Evolutionary conservation across 2,888 invertebrate genomes (phyloP).

Genomic region (Archips crataeganus): DNA sequence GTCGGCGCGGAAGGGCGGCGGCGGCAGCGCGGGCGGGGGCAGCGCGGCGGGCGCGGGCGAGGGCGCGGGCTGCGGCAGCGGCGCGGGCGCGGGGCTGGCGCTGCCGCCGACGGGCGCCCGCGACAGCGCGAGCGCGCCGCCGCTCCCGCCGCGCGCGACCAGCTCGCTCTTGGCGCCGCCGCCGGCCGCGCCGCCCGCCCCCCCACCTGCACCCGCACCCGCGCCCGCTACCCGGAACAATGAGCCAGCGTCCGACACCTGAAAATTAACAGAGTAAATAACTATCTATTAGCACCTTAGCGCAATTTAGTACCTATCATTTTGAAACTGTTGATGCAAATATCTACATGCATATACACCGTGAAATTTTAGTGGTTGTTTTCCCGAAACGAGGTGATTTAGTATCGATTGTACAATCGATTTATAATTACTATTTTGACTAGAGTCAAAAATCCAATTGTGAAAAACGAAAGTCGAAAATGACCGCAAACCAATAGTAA

Average conservation of each 20-base stretch:
- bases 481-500: no score
- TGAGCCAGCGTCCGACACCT: slow-evolving; percentile 79
- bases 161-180: slow-evolving; percentile 88
- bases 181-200: slow-evolving; percentile 88
- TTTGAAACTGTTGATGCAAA: not conserved
- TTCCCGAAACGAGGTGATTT: no score
- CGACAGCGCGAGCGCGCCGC: slow-evolving; percentile 86
- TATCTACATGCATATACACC: no score
- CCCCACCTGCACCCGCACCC: slow-evolving; percentile 90
- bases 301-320: not conserved
- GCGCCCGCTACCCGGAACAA: slow-evolving; percentile 87
- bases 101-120: slow-evolving; percentile 87
- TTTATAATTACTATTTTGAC: no score
- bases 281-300: not conserved
- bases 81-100: slow-evolving; percentile 87
- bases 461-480: no score
- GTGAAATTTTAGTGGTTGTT: no score
- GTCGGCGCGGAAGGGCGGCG: slow-evolving; percentile 87
- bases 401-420: no score
- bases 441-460: no score
- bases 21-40: slow-evolving; percentile 88
- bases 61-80: slow-evolving; percentile 80
- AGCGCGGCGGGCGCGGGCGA: slow-evolving; percentile 87
- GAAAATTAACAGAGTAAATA: slow-evolving; percentile 46
- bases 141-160: slow-evolving; percentile 88